phyloP scores from a whole-genome alignment of 2,113 vertebrate genomes.

The Numenius arquata region DNA sequence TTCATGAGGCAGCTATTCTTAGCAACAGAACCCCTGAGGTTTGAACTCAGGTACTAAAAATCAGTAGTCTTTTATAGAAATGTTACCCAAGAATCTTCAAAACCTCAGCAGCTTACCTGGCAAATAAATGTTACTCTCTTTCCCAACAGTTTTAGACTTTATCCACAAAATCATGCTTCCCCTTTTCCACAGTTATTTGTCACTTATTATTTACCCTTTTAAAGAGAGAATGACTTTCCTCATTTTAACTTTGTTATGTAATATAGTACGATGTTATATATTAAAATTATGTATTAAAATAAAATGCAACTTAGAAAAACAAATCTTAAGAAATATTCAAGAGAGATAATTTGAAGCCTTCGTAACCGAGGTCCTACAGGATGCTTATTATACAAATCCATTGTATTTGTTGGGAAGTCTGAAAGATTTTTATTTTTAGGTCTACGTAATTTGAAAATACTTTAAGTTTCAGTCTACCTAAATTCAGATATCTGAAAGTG shows the following conservation, averaged over 20 bases:
- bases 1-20: not conserved
- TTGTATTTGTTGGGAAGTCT: not conserved
- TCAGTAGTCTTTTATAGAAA: not conserved
- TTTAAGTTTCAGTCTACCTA: not conserved
- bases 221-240: not conserved
- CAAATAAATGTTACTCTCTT: not conserved
- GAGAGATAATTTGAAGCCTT: not conserved
- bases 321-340: not conserved
- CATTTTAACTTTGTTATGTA: not conserved
- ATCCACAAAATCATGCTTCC: not conserved
- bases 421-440: not conserved
- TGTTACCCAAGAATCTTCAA: not conserved
- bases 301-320: not conserved
- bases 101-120: not conserved
- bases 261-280: not conserved
- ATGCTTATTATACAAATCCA: not conserved
- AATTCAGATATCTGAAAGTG: not conserved
- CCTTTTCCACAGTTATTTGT: not conserved
- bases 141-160: not conserved
- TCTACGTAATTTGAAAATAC: not conserved
- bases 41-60: constrained; percentile 8
- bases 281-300: not conserved
- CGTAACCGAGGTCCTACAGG: not conserved
- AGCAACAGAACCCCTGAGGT: not conserved
- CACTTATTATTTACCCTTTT: not conserved